A percentile compares a stretch with the other conserved stretches of the same genome.
Evolutionary conservation across 2,797 vertebrate species (phyloP).

Genomic region (Scolopax rusticola): DNA sequence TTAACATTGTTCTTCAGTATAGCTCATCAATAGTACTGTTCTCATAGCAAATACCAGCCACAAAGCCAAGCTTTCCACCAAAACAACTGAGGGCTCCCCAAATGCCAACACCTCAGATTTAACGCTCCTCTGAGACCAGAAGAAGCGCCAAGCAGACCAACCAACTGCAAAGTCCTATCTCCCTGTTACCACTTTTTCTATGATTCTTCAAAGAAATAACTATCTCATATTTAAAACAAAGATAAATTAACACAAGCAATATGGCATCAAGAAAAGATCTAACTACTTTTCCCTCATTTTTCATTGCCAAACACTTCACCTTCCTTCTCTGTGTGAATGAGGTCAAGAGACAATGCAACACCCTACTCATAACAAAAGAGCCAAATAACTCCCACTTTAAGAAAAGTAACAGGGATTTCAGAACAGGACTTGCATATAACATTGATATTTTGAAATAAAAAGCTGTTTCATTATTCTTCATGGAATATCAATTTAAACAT

Average conservation of each 20-base stretch:
- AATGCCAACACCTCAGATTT: neutral
- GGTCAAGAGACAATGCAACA: neutral
- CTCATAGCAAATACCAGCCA: neutral
- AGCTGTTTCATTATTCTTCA: neutral
- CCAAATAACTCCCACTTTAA: neutral
- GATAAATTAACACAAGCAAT: neutral
- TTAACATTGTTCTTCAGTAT: neutral
- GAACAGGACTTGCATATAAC: neutral
- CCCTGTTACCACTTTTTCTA: neutral
- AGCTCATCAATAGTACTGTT: neutral
- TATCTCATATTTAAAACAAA: neutral
- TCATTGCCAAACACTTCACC: rapidly evolving
- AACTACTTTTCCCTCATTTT: neutral
- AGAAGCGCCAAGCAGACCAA: neutral
- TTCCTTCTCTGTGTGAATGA: neutral
- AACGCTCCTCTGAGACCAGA: neutral
- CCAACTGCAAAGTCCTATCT: neutral
- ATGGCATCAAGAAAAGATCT: neutral
- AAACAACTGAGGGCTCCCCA: neutral
- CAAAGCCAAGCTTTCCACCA: neutral
- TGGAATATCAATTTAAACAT: neutral
- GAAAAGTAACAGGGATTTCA: neutral
- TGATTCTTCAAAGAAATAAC: neutral
- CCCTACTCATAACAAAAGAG: neutral
- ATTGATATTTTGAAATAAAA: neutral